A percentile compares a stretch with the other conserved stretches of the same genome.
Conservation (phyloP, 2,888 invertebrate genomes). For the Sesia bembeciformis region DNA sequence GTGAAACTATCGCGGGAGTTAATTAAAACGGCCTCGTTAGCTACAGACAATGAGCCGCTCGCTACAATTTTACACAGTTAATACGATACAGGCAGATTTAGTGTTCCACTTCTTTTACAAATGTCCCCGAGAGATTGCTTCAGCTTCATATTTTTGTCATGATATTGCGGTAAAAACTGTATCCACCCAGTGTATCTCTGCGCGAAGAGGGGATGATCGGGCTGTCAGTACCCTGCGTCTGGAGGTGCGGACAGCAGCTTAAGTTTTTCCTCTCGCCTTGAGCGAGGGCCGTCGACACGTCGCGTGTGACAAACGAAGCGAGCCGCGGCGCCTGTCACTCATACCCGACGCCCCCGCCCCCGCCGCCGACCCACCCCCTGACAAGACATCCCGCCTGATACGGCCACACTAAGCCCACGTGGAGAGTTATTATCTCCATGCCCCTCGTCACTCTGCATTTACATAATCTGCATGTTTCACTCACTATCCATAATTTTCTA, state of each 20-base stretch:
- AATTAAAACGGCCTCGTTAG: constrained; percentile 33
- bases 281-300: constrained; percentile 3
- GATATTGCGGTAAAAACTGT: neutral
- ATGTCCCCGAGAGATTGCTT: too few species aligned
- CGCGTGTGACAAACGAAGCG: constrained; percentile 6
- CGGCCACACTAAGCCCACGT: too few species aligned
- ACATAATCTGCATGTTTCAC: too few species aligned
- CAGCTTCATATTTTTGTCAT: neutral
- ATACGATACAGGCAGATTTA: constrained; percentile 11
- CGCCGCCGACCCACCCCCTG: too few species aligned
- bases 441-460: too few species aligned
- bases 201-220: neutral
- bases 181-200: neutral
- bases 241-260: constrained; percentile 9
- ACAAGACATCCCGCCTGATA: too few species aligned
- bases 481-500: too few species aligned
- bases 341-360: neutral
- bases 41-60: constrained; percentile 8
- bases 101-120: too few species aligned
- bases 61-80: constrained; percentile 18
- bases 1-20: constrained; percentile 34
- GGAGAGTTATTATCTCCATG: too few species aligned
- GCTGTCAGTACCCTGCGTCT: constrained; percentile 1
- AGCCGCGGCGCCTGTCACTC: neutral
- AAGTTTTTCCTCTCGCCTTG: constrained; percentile 5